These are phyloP conservation scores for Alouatta caraya DNA, from an alignment of 2,797 vertebrate species.

Conservation along the genomic window DNA sequence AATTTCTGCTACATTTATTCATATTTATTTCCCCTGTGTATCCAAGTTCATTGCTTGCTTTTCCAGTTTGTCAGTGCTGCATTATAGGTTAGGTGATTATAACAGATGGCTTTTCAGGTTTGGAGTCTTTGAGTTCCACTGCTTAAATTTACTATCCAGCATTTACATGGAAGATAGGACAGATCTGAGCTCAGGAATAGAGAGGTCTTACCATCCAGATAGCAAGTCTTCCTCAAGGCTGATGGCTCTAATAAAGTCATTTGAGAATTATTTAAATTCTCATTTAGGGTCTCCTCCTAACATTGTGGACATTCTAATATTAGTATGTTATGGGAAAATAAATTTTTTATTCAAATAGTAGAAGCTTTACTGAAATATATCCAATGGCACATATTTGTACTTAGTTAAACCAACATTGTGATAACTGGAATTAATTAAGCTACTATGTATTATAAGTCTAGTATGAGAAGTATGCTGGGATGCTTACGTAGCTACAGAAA, in stretches of 20 bases:
- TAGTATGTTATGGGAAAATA: not conserved
- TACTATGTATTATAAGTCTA: not conserved
- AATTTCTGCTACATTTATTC: slow-evolving; percentile 71
- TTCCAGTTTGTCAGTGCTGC: slow-evolving; percentile 46
- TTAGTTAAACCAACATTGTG: not conserved
- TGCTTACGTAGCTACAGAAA: slow-evolving; percentile 25
- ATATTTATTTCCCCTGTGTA: slow-evolving; percentile 69
- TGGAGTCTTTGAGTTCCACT: slow-evolving; percentile 36
- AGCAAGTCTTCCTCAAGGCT: slow-evolving; percentile 12
- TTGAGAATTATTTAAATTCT: not conserved
- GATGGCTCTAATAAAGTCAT: not conserved
- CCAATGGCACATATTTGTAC: not conserved
- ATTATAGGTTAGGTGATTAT: slow-evolving; percentile 48
- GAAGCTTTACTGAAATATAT: not conserved
- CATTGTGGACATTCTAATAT: not conserved
- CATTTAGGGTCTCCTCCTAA: not conserved
- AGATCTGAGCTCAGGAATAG: not conserved
- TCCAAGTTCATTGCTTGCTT: slow-evolving; percentile 64
- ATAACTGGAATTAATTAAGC: slow-evolving; percentile 28
- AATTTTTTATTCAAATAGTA: not conserved
- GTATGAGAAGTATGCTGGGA: not conserved
- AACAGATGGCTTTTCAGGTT: slow-evolving; percentile 62
- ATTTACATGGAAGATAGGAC: slow-evolving; percentile 30
- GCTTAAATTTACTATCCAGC: slow-evolving; percentile 57
- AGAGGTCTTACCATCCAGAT: not conserved